Evolutionary conservation across 1,140 invertebrate species (phyloP).

Genomic region (Episyrphus balteatus): DNA sequence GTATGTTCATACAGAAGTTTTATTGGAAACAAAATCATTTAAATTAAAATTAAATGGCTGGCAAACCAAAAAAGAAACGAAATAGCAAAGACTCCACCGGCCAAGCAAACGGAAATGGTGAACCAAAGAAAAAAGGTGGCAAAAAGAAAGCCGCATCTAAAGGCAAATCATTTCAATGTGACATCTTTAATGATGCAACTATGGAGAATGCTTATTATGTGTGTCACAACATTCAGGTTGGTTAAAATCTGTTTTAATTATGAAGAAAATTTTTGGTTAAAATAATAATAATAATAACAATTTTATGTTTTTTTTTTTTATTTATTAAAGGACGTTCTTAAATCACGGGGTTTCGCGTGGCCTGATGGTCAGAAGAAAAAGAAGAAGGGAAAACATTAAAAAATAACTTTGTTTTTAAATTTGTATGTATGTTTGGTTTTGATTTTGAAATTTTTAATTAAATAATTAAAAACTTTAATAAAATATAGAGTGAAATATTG

Average conservation of each 20-base stretch:
- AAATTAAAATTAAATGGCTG: slow-evolving; percentile 26
- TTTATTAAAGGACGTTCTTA: slow-evolving; percentile 34
- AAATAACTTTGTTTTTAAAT: slow-evolving; percentile 2
- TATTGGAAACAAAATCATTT: no score
- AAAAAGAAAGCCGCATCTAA: slow-evolving; percentile 49
- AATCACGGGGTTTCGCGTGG: slow-evolving; percentile 70
- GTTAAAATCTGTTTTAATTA: neutral
- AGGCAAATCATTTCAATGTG: slow-evolving; percentile 54
- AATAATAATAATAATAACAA: neutral
- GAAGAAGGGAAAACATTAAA: slow-evolving; percentile 46
- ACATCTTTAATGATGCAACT: slow-evolving; percentile 73
- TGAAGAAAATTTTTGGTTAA: neutral
- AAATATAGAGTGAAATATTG: no score
- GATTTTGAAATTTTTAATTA: neutral
- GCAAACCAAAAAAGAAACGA: slow-evolving; percentile 40
- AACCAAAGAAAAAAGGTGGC: slow-evolving; percentile 28
- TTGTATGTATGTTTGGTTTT: neutral
- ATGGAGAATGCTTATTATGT: slow-evolving; percentile 83
- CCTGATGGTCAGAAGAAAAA: slow-evolving; percentile 71
- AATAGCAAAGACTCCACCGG: slow-evolving; percentile 43
- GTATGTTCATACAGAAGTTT: no score
- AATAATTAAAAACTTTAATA: slow-evolving; percentile 3
- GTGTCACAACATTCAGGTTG: slow-evolving; percentile 76
- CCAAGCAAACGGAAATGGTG: slow-evolving; percentile 32
- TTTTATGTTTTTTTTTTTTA: neutral